Conservation (phyloP, 2,888 invertebrate species). For the Eupithecia subumbrata region DNA sequence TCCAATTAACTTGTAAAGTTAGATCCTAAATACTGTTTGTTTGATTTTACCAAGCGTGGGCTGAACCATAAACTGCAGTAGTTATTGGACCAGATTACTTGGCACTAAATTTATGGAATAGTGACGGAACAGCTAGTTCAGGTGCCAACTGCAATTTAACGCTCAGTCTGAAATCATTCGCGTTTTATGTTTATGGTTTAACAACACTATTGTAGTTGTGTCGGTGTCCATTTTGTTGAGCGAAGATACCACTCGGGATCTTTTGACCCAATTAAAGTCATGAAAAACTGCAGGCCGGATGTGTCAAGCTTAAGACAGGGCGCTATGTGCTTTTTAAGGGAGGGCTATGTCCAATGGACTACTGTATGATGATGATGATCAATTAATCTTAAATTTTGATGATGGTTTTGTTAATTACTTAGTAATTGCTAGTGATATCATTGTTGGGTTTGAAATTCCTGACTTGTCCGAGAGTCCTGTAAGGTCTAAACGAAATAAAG, state of each 20-base stretch:
- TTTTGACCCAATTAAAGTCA: no score
- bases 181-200: not conserved
- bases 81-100: slow-evolving; percentile 55
- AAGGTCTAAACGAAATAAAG: not conserved
- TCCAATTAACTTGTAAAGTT: slow-evolving; percentile 58
- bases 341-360: not conserved
- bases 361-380: not conserved
- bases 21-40: slow-evolving; percentile 58
- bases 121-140: slow-evolving; percentile 21
- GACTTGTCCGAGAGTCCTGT: not conserved
- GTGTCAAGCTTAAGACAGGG: not conserved
- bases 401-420: not conserved
- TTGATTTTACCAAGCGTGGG: slow-evolving; percentile 59
- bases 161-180: not conserved
- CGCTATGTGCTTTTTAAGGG: not conserved
- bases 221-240: not conserved
- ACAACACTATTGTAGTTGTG: not conserved
- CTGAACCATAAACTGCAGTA: slow-evolving; percentile 52
- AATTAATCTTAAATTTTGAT: not conserved
- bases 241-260: no score
- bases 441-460: not conserved
- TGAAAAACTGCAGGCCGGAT: no score
- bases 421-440: not conserved
- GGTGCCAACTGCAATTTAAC: not conserved
- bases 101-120: slow-evolving; percentile 30